Evolutionary conservation across 1,140 invertebrate genomes (phyloP).

Genomic region (Hypothenemus hampei): DNA sequence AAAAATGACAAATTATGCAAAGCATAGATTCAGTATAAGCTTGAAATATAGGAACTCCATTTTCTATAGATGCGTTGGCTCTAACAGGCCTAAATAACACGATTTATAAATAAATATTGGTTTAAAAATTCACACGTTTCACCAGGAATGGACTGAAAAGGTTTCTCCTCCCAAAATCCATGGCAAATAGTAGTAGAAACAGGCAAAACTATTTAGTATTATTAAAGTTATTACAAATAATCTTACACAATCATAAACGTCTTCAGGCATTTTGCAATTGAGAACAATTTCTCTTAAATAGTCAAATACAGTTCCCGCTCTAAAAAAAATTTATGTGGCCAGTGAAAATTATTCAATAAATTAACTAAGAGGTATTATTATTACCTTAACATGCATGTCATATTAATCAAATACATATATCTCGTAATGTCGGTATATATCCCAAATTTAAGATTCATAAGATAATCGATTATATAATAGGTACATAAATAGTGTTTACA

Average conservation of each 20-base stretch:
- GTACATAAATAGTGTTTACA: constrained; percentile 11
- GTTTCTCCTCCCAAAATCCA: not conserved
- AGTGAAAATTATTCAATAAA: not conserved
- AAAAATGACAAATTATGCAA: constrained; percentile 13
- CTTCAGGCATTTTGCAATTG: constrained; percentile 3
- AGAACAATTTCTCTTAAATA: constrained; percentile 13
- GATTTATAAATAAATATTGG: too few species aligned
- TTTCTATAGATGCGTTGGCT: not conserved
- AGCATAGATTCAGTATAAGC: constrained; percentile 20
- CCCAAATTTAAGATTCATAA: constrained; percentile 10
- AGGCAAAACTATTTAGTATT: constrained; percentile 9
- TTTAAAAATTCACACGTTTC: not conserved
- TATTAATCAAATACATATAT: constrained; percentile 11
- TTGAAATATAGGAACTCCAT: not conserved
- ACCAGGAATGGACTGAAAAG: constrained; percentile 14
- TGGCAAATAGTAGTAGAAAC: constrained; percentile 15
- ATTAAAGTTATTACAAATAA: constrained; percentile 4
- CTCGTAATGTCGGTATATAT: not conserved
- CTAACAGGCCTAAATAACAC: not conserved
- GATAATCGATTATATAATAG: constrained; percentile 20
- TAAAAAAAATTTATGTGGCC: not conserved
- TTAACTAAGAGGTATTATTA: too few species aligned
- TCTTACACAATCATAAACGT: constrained; percentile 5
- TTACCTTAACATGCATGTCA: constrained; percentile 9
- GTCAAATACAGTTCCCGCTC: constrained; percentile 1